These are phyloP conservation scores for Listronotus bonariensis DNA, from an alignment of 1,140 invertebrate species.

Conservation along the genomic window DNA sequence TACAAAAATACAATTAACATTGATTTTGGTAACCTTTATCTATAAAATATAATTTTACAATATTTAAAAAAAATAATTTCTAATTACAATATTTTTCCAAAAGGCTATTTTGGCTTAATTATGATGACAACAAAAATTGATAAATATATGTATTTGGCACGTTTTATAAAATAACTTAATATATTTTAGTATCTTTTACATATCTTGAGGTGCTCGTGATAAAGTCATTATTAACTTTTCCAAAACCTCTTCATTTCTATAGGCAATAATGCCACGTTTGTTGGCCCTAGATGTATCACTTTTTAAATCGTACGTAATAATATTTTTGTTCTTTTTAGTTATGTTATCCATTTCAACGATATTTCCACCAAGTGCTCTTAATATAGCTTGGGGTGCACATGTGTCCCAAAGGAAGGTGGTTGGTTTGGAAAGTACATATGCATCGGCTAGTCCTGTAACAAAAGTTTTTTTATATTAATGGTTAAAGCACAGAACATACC, in stretches of 20 bases:
- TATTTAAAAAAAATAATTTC: too few species aligned
- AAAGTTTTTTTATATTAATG: not conserved
- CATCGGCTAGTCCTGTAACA: constrained; percentile 61
- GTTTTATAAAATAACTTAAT: too few species aligned
- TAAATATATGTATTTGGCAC: too few species aligned
- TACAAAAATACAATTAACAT: too few species aligned
- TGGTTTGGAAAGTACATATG: constrained; percentile 79
- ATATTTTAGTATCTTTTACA: too few species aligned
- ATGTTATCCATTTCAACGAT: constrained; percentile 53
- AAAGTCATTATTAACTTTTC: constrained; percentile 44
- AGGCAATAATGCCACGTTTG: constrained; percentile 67
- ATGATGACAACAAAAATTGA: too few species aligned
- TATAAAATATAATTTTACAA: too few species aligned
- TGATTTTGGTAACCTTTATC: too few species aligned
- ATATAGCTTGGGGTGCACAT: constrained; percentile 80
- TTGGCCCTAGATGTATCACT: constrained; percentile 55
- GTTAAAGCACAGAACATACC: not conserved
- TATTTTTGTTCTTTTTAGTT: constrained; percentile 39
- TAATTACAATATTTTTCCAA: too few species aligned
- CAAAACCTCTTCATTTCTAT: constrained; percentile 57
- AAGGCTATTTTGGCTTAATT: too few species aligned
- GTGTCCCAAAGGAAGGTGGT: constrained; percentile 86
- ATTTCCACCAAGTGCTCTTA: constrained; percentile 69
- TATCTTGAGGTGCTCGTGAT: not conserved
- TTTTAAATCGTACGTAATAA: constrained; percentile 46